These are phyloP conservation scores for Scelioninae gen. 1 DNA, from an alignment of 2,888 invertebrate genomes.

Conservation along the genomic window DNA sequence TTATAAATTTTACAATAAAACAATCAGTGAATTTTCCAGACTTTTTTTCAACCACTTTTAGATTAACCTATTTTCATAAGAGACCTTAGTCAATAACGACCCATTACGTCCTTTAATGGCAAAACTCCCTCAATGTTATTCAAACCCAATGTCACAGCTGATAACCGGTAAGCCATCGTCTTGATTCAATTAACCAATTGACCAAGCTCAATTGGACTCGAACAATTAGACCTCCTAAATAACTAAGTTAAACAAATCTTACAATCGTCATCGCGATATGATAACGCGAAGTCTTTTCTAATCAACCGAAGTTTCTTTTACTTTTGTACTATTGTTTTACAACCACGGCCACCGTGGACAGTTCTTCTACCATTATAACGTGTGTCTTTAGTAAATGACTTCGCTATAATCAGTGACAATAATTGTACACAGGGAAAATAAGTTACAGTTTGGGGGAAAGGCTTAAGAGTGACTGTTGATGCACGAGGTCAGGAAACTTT, in stretches of 20 bases:
- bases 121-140: constrained; percentile 3
- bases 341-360: too few relatives aligned
- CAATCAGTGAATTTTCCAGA: too few relatives aligned
- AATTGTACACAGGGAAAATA: too few relatives aligned
- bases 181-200: constrained; percentile 49
- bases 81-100: too few relatives aligned
- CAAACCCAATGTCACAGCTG: constrained; percentile 25
- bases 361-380: too few relatives aligned
- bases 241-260: constrained; percentile 42
- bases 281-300: constrained; percentile 14
- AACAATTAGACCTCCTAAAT: constrained; percentile 38
- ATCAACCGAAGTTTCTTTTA: constrained; percentile 5
- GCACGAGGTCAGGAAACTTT: constrained; percentile 60
- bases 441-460: too few relatives aligned
- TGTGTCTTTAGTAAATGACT: too few relatives aligned
- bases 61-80: too few relatives aligned
- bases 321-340: background rate
- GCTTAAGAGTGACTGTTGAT: too few relatives aligned
- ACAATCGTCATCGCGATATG: constrained; percentile 27
- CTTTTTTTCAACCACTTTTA: too few relatives aligned
- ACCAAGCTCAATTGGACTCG: constrained; percentile 32
- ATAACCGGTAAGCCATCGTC: constrained; percentile 27
- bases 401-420: too few relatives aligned
- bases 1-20: too few relatives aligned
- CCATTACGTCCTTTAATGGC: background rate